Evolutionary conservation across 2,888 invertebrate species (phyloP).

Genomic region (Platycheirus albimanus): DNA sequence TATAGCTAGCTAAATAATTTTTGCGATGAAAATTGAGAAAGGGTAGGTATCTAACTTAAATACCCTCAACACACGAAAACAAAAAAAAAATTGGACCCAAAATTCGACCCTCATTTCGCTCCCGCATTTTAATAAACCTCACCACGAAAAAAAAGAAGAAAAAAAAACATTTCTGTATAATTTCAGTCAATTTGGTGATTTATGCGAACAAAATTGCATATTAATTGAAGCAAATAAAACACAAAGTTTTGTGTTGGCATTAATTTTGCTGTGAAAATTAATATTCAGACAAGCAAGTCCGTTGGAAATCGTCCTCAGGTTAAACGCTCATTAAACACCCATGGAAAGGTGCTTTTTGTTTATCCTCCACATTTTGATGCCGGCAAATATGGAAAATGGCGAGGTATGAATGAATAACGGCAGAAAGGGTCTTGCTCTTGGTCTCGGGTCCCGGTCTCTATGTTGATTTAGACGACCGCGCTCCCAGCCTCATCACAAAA

Average conservation of each 20-base stretch:
- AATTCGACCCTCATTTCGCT: conserved; percentile 21
- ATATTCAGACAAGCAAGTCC: conserved; percentile 46
- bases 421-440: background rate
- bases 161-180: conserved; percentile 18
- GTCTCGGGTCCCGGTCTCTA: too few species aligned
- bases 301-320: conserved; percentile 38
- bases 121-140: conserved; percentile 2
- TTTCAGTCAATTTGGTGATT: conserved; percentile 44
- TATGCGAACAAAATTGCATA: conserved; percentile 65
- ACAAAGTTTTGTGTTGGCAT: conserved; percentile 55
- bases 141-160: too few species aligned
- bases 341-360: conserved; percentile 17
- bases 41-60: background rate
- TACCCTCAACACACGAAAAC: too few species aligned
- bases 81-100: background rate
- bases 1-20: conserved; percentile 10
- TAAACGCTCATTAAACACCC: conserved; percentile 35
- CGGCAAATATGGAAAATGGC: too few species aligned
- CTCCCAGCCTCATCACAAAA: background rate
- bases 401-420: background rate
- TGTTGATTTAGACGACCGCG: conserved; percentile 21
- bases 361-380: conserved; percentile 10
- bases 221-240: conserved; percentile 66
- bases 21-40: conserved; percentile 27
- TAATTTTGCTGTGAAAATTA: conserved; percentile 50